Percentiles rank a stretch among this genome's conserved stretches.
Conservation (phyloP, 2,113 vertebrate genomes). For the Microtus ochrogaster region DNA sequence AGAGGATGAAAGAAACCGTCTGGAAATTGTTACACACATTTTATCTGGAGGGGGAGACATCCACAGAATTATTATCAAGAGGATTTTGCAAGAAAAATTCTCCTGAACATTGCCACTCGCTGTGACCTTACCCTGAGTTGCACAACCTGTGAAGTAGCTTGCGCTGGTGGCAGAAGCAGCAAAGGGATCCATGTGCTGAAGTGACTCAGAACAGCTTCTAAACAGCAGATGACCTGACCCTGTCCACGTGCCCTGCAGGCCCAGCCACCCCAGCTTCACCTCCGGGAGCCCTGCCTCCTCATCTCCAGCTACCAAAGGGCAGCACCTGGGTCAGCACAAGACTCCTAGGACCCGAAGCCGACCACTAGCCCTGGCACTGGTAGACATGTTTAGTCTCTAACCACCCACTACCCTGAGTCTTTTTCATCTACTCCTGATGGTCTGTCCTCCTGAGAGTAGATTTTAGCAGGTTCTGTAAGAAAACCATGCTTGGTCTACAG, state of each 20-base stretch:
- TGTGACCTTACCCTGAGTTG: too few species aligned
- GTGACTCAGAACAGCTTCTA: background rate
- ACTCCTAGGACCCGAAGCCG: background rate
- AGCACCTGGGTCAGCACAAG: background rate
- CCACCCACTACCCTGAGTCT: background rate
- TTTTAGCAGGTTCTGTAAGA: background rate
- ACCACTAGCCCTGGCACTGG: too few species aligned
- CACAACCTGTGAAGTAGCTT: background rate
- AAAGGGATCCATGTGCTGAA: fast-evolving
- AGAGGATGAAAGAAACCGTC: background rate
- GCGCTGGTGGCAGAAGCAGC: background rate
- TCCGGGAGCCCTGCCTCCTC: background rate
- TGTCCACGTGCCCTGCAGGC: background rate
- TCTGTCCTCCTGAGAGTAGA: background rate
- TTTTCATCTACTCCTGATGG: background rate
- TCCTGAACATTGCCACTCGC: background rate
- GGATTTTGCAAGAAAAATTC: background rate
- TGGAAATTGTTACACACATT: background rate
- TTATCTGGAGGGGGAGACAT: background rate
- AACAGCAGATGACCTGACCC: too few species aligned
- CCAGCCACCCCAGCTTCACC: background rate
- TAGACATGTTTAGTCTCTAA: background rate
- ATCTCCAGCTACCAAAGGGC: background rate
- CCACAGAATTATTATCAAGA: background rate
- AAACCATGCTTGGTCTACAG: background rate